phyloP scores from a whole-genome alignment of 53 echinoderm and acorn worm genomes.

The Apostichopus leukothele region DNA sequence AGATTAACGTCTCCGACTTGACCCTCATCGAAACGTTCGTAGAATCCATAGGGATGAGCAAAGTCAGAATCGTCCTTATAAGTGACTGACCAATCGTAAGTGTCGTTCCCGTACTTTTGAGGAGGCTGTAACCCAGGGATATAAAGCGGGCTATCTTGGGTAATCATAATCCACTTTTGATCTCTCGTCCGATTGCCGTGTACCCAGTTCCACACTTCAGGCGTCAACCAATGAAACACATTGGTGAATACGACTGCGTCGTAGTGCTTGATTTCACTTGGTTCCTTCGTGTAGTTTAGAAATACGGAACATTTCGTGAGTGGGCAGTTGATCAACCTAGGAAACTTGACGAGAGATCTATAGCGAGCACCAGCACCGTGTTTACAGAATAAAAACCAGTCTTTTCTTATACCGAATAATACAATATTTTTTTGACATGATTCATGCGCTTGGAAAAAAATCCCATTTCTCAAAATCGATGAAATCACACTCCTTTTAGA shows the following conservation, averaged over 20 bases:
- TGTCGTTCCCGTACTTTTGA: background rate
- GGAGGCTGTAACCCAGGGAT: background rate
- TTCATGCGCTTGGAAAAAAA: background rate
- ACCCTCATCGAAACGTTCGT: background rate
- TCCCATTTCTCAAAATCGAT: too few species aligned
- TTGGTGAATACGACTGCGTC: slow-evolving; percentile 31
- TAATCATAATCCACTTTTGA: slow-evolving; percentile 33
- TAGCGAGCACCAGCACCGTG: background rate
- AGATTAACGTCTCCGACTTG: background rate
- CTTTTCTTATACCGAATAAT: slow-evolving; percentile 27
- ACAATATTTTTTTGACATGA: background rate
- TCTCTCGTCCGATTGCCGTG: slow-evolving; percentile 9
- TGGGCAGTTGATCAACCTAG: background rate
- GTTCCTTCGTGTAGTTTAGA: slow-evolving; percentile 19
- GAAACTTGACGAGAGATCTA: slow-evolving; percentile 4
- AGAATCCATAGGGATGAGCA: slow-evolving; percentile 10
- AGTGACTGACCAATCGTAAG: slow-evolving; percentile 16
- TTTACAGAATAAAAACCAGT: slow-evolving; percentile 18
- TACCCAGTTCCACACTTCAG: slow-evolving; percentile 19
- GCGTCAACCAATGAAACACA: slow-evolving; percentile 14
- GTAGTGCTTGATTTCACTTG: background rate
- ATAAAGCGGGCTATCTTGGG: slow-evolving; percentile 3
- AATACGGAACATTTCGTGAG: background rate
- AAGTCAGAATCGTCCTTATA: slow-evolving; percentile 25
- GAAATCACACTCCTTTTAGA: background rate